These are phyloP conservation scores for Poecilia picta DNA, from an alignment of 2,797 vertebrate genomes.

Conservation along the genomic window DNA sequence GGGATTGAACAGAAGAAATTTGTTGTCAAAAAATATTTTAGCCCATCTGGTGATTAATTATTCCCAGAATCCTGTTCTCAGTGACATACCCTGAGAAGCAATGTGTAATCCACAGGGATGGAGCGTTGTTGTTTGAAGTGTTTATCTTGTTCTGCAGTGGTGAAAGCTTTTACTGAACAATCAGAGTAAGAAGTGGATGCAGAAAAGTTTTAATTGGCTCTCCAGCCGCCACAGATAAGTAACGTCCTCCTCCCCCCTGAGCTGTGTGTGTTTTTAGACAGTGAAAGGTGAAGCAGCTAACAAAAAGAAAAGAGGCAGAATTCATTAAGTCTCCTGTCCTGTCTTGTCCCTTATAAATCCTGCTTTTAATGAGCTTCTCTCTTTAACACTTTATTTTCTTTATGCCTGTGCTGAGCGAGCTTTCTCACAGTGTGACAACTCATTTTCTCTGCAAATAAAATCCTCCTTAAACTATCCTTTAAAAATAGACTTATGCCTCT, in stretches of 20 bases:
- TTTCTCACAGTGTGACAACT: slow-evolving; percentile 19
- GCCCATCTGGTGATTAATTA: neutral
- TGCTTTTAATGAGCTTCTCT: slow-evolving; percentile 72
- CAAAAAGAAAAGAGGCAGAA: slow-evolving; percentile 37
- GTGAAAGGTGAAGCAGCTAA: slow-evolving; percentile 29
- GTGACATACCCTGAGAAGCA: slow-evolving; percentile 20
- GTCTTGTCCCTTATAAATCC: slow-evolving; percentile 53
- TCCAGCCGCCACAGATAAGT: slow-evolving; percentile 64
- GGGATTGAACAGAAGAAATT: neutral
- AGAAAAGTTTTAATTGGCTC: slow-evolving; percentile 76
- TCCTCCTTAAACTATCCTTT: slow-evolving; percentile 46
- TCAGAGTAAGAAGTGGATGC: slow-evolving; percentile 52
- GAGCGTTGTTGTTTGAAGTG: slow-evolving; percentile 8
- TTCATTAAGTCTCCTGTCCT: slow-evolving; percentile 62
- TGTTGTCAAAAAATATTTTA: neutral
- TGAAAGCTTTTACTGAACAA: slow-evolving; percentile 37
- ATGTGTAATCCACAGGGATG: slow-evolving; percentile 13
- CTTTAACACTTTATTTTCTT: slow-evolving; percentile 61
- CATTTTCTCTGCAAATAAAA: slow-evolving; percentile 25
- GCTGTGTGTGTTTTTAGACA: slow-evolving; percentile 16
- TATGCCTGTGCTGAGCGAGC: slow-evolving; percentile 29
- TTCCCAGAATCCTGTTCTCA: slow-evolving; percentile 9
- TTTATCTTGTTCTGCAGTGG: slow-evolving; percentile 14
- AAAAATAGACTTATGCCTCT: slow-evolving; percentile 31
- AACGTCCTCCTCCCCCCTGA: slow-evolving; percentile 36